Conservation (phyloP, 2,113 vertebrate genomes). For the Callionymus lyra region DNA sequence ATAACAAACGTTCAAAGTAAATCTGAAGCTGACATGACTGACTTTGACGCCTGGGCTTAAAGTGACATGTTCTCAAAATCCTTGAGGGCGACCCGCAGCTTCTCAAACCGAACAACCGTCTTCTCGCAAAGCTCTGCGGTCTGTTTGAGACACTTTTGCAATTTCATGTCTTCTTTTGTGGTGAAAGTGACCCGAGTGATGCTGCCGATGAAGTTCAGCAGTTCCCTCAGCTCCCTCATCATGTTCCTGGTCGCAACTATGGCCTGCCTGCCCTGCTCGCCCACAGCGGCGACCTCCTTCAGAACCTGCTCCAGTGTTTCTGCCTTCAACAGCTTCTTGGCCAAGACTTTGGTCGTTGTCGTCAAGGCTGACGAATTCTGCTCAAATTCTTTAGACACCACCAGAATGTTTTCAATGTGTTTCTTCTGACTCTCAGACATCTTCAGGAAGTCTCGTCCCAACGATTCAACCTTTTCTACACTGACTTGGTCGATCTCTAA, state of each 20-base stretch:
- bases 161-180: not conserved
- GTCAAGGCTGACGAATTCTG: not conserved
- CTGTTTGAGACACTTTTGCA: not conserved
- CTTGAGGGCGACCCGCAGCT: fast-evolving
- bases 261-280: too few relatives aligned
- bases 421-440: not conserved
- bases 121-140: not conserved
- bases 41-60: too few relatives aligned
- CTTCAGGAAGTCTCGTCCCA: not conserved
- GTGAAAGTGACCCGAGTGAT: too few relatives aligned
- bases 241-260: too few relatives aligned
- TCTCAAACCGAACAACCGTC: not conserved
- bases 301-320: not conserved
- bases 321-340: not conserved
- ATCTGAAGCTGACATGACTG: too few relatives aligned
- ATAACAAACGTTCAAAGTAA: too few relatives aligned
- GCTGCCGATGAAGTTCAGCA: too few relatives aligned
- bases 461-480: not conserved
- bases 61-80: not conserved
- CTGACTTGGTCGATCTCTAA: fast-evolving
- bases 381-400: not conserved
- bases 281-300: not conserved
- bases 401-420: not conserved
- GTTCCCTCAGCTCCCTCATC: too few relatives aligned
- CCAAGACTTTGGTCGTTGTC: not conserved